Base-by-base conservation (phyloP, 2,797 vertebrate genomes). In the Thripadectes ignobilis region DNA sequence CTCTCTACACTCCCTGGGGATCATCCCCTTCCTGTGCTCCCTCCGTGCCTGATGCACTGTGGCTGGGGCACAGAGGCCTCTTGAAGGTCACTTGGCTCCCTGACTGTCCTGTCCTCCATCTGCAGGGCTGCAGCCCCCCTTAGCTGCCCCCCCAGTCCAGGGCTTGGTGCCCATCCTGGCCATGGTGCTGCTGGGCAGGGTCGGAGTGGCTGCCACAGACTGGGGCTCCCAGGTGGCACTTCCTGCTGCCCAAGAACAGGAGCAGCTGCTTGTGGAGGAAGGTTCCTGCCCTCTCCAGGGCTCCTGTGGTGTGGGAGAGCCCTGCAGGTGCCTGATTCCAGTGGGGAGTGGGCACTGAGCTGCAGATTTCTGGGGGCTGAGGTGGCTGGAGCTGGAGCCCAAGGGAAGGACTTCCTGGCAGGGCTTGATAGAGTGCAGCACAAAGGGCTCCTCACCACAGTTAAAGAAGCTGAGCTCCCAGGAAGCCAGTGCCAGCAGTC, bases 391-490 rank as follows among this genome's bases (percentile, higher is more conserved):
- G 43, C 39, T 45, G 3, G 57, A 59, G 74, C 66, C 49, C 34
- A 2, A 3, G 17, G 86, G 46, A 38, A 23, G 75, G 57, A 1
- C 14, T 13, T 16, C 36, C 34, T 36, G 75, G 38, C 57, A 52
- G 65, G 57, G 22, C 15, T 46, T 3, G 4, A 1, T 3, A 39
- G 3, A 36, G 22, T 19, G 46, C 52, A 12, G 39, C 55, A 1
- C 0, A 5, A 26, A 36, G 43, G 36, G 29, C 32, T 39, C 43
- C 27, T 51, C 29, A 0, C 16, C 11, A 1, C 39, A 6, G 13
- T 14, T 22, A n/a, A 21, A 20, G 30, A 10, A 26, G 0, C 10
- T 2, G 21, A 20, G 2, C 9, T 43, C n/a, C 7, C 3, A 1
- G 13, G 57, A 38, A 67, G 22, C 14, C 34, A 4, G 23, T 41